Conservation (phyloP, 2,797 vertebrate species). For the Trachurus trachurus region DNA sequence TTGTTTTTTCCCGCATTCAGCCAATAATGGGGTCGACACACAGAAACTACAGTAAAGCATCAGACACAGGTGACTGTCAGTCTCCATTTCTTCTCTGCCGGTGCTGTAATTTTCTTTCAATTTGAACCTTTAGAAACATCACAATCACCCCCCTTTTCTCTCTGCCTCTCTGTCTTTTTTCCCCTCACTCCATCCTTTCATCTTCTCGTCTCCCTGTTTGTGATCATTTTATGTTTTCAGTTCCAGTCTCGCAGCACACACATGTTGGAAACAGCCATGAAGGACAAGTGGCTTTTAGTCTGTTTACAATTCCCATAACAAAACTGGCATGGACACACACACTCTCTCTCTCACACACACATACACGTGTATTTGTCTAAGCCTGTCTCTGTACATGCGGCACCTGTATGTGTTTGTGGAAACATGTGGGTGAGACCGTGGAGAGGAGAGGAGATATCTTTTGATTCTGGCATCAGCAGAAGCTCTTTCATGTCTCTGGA, state of each 20-base stretch:
- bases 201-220: conserved; percentile 27
- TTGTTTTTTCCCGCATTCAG: background rate
- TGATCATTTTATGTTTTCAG: background rate
- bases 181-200: conserved; percentile 23
- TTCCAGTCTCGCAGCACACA: conserved; percentile 5
- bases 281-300: conserved; percentile 9
- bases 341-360: background rate
- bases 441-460: too few species aligned
- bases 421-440: background rate
- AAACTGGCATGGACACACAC: background rate
- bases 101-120: conserved; percentile 23
- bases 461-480: background rate
- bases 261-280: conserved; percentile 26
- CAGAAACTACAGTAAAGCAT: background rate
- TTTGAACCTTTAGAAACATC: conserved; percentile 18
- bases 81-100: background rate
- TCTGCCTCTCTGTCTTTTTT: background rate
- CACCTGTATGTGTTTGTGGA: background rate
- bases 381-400: background rate
- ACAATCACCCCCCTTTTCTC: background rate
- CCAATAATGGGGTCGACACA: accelerated
- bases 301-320: background rate
- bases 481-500: background rate
- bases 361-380: background rate
- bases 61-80: background rate